These are phyloP conservation scores for Drosophila sucinea DNA, from an alignment of 1,140 invertebrate species.

Conservation along the genomic window DNA sequence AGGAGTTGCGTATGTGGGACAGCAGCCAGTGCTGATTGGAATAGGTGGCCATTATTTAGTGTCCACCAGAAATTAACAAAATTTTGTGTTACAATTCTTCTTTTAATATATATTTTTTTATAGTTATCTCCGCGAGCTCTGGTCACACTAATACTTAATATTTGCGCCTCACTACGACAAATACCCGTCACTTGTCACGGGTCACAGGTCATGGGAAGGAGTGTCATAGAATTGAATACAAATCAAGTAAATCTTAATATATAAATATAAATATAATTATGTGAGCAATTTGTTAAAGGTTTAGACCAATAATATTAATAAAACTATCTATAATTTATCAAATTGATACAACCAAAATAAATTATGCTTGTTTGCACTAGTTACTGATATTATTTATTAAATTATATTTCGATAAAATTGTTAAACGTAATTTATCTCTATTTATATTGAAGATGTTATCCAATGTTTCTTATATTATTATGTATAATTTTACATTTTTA, in stretches of 20 bases:
- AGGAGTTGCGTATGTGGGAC: slow-evolving; percentile 96
- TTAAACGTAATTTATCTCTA: no score
- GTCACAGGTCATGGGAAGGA: not conserved
- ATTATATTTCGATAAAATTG: no score
- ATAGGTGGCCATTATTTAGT: slow-evolving; percentile 91
- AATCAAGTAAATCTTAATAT: not conserved
- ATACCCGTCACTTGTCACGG: not conserved
- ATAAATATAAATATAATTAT: no score
- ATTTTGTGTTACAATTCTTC: slow-evolving; percentile 8
- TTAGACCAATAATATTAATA: no score
- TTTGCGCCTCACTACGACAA: not conserved
- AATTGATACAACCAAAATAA: no score
- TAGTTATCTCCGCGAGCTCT: not conserved
- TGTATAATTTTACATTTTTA: not conserved
- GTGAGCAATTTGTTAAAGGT: no score
- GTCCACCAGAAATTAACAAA: not conserved
- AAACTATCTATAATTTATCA: no score
- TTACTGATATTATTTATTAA: no score
- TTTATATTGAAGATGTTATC: no score
- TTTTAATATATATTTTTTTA: slow-evolving; percentile 9
- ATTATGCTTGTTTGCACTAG: no score
- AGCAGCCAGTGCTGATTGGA: slow-evolving; percentile 96
- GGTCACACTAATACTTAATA: not conserved
- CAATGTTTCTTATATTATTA: not conserved
- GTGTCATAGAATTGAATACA: not conserved